phyloP scores from a whole-genome alignment of 2,888 invertebrate species.

The Cheilosia vulpina region DNA sequence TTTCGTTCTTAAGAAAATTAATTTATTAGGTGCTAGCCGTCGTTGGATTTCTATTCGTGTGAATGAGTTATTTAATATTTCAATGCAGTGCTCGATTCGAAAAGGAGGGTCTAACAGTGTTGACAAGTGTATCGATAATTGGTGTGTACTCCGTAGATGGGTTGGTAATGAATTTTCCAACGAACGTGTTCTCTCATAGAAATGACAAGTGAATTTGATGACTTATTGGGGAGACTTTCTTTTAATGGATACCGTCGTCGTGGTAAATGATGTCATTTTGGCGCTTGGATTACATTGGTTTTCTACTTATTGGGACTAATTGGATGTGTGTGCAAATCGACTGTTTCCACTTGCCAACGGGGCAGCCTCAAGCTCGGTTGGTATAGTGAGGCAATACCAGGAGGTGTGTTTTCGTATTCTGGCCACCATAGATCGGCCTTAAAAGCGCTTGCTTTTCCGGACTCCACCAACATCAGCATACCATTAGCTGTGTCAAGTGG shows the following conservation, averaged over 20 bases:
- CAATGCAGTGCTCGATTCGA: slow-evolving; percentile 32
- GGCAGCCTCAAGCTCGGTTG: neutral
- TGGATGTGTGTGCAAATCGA: neutral
- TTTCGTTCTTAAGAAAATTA: slow-evolving; percentile 53
- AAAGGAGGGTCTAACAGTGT: slow-evolving; percentile 1
- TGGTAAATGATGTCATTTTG: slow-evolving; percentile 42
- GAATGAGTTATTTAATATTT: slow-evolving; percentile 54
- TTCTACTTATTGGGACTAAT: slow-evolving; percentile 21
- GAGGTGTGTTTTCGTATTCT: too few relatives aligned
- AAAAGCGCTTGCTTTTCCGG: too few relatives aligned
- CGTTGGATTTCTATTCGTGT: slow-evolving; percentile 58
- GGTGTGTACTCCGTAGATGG: slow-evolving; percentile 42
- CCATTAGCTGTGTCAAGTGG: too few relatives aligned
- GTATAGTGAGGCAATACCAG: neutral
- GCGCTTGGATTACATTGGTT: slow-evolving; percentile 13
- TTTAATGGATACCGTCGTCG: neutral
- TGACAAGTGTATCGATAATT: slow-evolving; percentile 55
- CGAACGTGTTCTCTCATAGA: slow-evolving; percentile 15
- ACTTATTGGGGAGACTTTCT: slow-evolving; percentile 26
- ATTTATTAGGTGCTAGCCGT: slow-evolving; percentile 51
- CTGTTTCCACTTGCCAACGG: neutral
- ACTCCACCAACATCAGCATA: too few relatives aligned
- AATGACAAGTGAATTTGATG: slow-evolving; percentile 44
- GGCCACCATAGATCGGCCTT: too few relatives aligned
- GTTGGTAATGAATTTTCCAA: slow-evolving; percentile 50